Base-by-base conservation (phyloP, 2,888 invertebrate species). In the Cephus pygmeus region DNA sequence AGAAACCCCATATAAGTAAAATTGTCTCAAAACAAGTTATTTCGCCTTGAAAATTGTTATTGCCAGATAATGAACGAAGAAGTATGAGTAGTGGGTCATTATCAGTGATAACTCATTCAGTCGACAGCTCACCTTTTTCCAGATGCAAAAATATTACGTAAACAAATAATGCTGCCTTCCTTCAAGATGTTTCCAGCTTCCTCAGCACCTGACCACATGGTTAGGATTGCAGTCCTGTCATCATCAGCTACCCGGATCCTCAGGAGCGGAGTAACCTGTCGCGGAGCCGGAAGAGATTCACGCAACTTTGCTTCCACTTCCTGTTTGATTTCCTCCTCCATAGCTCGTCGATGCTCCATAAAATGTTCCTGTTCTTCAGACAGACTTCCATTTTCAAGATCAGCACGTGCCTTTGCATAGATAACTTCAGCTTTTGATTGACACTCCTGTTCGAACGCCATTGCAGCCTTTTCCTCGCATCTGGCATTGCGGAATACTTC, bases 161-260 rank as follows among this genome's bases (percentile, higher is more conserved):
- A 91, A 68, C 93, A 93, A 77, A 96, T 91, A 87, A 93, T 92
- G 35, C 88, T 88, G 9, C 95, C 95, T 92, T 97, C 96, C 83
- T 92, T 93, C 0, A 96, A 90, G 11, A 94, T 87, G 31, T 93
- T 92, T 23, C 92, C 82, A 30, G 95, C 91, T 3, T 94, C 94
- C 34, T 95, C 95, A 30, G 92, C 92, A 0, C 96, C 95, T 76
- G 94, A 93, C 97, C 97, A 97, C 79, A 96, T 92, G 11, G 95
- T 94, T 83, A 96, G 90, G 86, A 93, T 89, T 6, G 92, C 93
- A 77, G 88, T 88, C 35, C 87, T 87, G 6, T 89, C 86, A 73
- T 89, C 89, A 82, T 93, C 93, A 40, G 92, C 85, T 12, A 93
- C 87, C 40, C 92, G 90, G 77, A 93, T 83, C 87, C 92, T 93